These are phyloP conservation scores for Vulpes vulpes DNA, from an alignment of 2,113 vertebrate genomes.

Conservation along the genomic window DNA sequence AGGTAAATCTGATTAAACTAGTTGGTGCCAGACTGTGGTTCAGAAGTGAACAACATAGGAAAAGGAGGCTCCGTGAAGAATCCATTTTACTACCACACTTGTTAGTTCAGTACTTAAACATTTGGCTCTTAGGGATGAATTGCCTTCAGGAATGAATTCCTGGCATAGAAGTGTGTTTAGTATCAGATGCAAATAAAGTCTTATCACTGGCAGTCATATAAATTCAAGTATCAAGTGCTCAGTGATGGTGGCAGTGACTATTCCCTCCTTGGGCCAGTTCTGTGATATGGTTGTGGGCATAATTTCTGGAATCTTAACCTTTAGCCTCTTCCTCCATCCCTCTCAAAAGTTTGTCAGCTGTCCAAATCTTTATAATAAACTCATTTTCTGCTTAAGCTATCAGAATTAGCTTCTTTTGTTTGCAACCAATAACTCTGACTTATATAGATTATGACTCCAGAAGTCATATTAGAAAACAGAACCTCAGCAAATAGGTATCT, in stretches of 20 bases:
- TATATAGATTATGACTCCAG: not conserved
- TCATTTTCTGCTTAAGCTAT: not conserved
- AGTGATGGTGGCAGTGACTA: not conserved
- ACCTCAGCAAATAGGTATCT: not conserved
- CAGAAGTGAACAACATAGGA: not conserved
- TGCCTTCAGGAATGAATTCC: not conserved
- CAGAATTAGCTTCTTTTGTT: constrained; percentile 1
- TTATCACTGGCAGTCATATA: not conserved
- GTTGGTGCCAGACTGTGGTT: not conserved
- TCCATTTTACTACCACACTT: not conserved
- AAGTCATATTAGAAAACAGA: constrained; percentile 2
- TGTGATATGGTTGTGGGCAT: not conserved
- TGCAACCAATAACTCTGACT: not conserved
- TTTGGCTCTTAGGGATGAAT: not conserved
- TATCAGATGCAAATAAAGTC: not conserved
- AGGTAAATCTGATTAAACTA: not conserved
- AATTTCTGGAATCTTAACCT: not conserved
- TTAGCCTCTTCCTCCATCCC: not conserved
- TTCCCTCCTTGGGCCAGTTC: not conserved
- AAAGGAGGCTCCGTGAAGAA: not conserved
- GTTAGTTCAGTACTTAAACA: not conserved
- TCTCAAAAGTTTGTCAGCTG: not conserved
- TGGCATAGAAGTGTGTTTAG: not conserved
- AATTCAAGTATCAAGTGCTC: not conserved
- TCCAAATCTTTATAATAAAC: not conserved